Evolutionary conservation across 2,797 vertebrate species (phyloP).

Genomic region (Atherinosoma microstoma): DNA sequence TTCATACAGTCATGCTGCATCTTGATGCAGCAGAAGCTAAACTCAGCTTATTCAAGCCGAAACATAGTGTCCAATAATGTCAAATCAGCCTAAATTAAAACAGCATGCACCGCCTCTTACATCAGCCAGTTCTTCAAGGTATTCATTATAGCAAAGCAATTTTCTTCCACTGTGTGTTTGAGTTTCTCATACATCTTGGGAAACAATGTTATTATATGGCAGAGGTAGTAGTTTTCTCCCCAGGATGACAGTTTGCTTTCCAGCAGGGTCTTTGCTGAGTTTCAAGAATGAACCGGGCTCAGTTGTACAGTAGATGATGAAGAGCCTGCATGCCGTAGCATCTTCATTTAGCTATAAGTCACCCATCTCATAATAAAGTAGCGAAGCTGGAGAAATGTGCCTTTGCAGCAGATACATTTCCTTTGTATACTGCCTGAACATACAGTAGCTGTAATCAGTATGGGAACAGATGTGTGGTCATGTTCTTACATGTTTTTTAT

Average conservation of each 20-base stretch:
- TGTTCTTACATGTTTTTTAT: constrained; percentile 49
- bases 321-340: constrained; percentile 2
- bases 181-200: constrained; percentile 20
- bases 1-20: constrained; percentile 22
- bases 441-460: neutral
- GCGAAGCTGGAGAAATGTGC: too few species aligned
- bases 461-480: constrained; percentile 24
- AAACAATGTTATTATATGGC: constrained; percentile 36
- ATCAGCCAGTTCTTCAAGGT: constrained; percentile 22
- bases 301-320: neutral
- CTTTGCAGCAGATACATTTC: neutral
- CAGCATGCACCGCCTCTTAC: constrained; percentile 13
- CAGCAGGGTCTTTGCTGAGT: constrained; percentile 15
- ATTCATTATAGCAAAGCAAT: constrained; percentile 26
- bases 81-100: constrained; percentile 35
- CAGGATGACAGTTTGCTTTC: constrained; percentile 28
- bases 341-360: neutral
- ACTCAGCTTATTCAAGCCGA: constrained; percentile 17
- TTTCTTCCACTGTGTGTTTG: constrained; percentile 29
- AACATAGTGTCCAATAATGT: constrained; percentile 12
- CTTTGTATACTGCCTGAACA: neutral
- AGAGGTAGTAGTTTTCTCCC: constrained; percentile 20
- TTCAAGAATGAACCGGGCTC: constrained; percentile 6
- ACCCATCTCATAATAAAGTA: neutral
- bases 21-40: constrained; percentile 18